A percentile compares a stretch with the other conserved stretches of the same genome.
phyloP scores from a whole-genome alignment of 1,140 invertebrate species.

The Drosophila auraria region DNA sequence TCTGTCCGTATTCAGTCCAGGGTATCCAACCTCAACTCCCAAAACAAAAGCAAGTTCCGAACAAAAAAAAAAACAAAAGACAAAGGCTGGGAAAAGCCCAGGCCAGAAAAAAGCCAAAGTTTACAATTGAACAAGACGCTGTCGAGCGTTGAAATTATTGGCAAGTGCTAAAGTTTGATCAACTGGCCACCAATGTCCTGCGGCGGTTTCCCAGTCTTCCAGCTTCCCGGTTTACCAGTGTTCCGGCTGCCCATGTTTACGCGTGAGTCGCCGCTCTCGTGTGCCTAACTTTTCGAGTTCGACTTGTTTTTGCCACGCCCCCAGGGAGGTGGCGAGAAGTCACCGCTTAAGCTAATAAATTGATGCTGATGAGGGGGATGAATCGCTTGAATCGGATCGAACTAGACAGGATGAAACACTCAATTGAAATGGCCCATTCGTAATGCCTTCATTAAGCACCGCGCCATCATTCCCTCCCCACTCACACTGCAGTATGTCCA shows the following conservation, averaged over 20 bases:
- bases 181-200: conserved; percentile 56
- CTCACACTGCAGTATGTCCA: conserved; percentile 78
- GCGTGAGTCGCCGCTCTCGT: conserved; percentile 21
- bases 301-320: conserved; percentile 52
- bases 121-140: conserved; percentile 77
- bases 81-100: conserved; percentile 26
- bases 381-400: background rate
- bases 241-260: conserved; percentile 37
- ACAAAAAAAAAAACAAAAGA: conserved; percentile 32
- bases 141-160: conserved; percentile 80
- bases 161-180: conserved; percentile 77
- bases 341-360: conserved; percentile 55
- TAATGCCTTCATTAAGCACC: conserved; percentile 14
- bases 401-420: conserved; percentile 10
- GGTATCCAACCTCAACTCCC: conserved; percentile 22
- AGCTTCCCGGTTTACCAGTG: conserved; percentile 6
- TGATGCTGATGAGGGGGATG: conserved; percentile 27
- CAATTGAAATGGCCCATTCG: conserved; percentile 35
- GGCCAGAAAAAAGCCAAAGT: conserved; percentile 48
- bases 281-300: conserved; percentile 54
- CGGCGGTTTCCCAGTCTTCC: conserved; percentile 33
- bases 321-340: conserved; percentile 41
- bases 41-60: conserved; percentile 4
- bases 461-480: conserved; percentile 5
- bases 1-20: background rate